Evolutionary conservation across 30 jellyfish, hydroid and myxozoan genomes (phyloP), one percentile per base, ranked within the genome.

Genomic region (Aurelia aurita): DNA sequence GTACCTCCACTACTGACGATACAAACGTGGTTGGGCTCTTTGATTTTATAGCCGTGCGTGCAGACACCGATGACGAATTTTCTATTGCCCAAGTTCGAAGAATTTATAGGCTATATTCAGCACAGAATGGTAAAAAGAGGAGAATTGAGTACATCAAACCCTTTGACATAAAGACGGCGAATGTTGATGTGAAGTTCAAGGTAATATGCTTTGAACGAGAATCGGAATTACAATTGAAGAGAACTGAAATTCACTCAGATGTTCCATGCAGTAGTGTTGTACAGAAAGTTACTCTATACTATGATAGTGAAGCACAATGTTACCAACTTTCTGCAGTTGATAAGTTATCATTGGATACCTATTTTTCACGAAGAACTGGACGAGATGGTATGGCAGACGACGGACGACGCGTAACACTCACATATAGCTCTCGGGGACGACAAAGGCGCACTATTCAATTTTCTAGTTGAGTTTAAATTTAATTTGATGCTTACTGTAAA

Each of bases 221-320:
- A 28, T 47, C 72, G 10, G 86, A 74, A 34, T 22, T 74, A 54
- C 59, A 47, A 25, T 20, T 74, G 28, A 54, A 74, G 29, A 47
- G 86, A 53, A 74, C 73, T n/a, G 86, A 74, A n/a, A 74, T 74
- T 74, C 86, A 74, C 20, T 49, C 86, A 2, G 86, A 74, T 2
- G 58, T 74, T n/a, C 86, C 73, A 55, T 49, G 74, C 73, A 53
- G 58, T 23, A 74, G 59, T 27, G 86, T 74, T 22, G 28, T 74
- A 47, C 72, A 74, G 73, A 49, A 53, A 53, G 86, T 31, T 74
- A 54, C 65, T 54, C 65, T 54, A 1, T 21, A 54, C 65, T 54
- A 54, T 54, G 65, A 54, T 5, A 54, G 25, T 54, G 65, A 54
- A 54, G 2, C 65, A 21, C 65, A 54, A 54, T 21, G 65, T 5